Conservation (phyloP, 1,140 invertebrate genomes). For the Drosophila nannoptera region DNA sequence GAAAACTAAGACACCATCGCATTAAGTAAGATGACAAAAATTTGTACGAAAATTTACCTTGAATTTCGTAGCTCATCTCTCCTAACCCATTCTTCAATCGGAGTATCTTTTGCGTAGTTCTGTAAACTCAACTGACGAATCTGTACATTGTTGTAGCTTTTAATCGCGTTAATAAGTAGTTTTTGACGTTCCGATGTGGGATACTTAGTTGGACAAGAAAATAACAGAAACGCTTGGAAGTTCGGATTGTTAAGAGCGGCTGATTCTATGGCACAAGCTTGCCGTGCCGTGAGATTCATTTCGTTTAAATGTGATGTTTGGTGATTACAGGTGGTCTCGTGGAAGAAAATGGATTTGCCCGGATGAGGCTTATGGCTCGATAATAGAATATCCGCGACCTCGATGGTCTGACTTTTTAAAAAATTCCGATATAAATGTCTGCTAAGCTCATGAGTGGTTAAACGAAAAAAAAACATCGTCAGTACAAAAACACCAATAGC, state of each 20-base stretch:
- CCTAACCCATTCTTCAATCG: conserved; percentile 82
- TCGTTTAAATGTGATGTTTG: background rate
- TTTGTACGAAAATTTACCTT: conserved; percentile 61
- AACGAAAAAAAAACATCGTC: too few relatives aligned
- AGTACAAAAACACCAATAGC: too few relatives aligned
- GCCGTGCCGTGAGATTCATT: conserved; percentile 79
- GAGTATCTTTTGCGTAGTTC: conserved; percentile 82
- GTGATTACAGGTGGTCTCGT: conserved; percentile 81
- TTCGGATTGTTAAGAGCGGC: conserved; percentile 83
- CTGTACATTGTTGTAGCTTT: conserved; percentile 82
- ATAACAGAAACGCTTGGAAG: conserved; percentile 81
- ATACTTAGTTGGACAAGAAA: conserved; percentile 79
- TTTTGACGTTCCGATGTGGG: conserved; percentile 27
- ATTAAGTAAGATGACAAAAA: too few relatives aligned
- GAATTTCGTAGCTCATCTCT: conserved; percentile 81
- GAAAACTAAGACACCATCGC: conserved; percentile 3
- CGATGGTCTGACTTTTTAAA: too few relatives aligned
- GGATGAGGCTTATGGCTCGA: conserved; percentile 63
- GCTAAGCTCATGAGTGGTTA: too few relatives aligned
- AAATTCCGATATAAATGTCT: too few relatives aligned
- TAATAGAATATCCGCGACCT: conserved; percentile 44
- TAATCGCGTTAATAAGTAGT: conserved; percentile 77
- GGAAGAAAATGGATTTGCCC: conserved; percentile 82
- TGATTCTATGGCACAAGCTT: conserved; percentile 85
- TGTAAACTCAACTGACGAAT: conserved; percentile 81